A percentile compares a stretch with the other conserved stretches of the same genome.
Conservation (phyloP, 2,113 vertebrate genomes). For the Ageneiosus marmoratus region DNA sequence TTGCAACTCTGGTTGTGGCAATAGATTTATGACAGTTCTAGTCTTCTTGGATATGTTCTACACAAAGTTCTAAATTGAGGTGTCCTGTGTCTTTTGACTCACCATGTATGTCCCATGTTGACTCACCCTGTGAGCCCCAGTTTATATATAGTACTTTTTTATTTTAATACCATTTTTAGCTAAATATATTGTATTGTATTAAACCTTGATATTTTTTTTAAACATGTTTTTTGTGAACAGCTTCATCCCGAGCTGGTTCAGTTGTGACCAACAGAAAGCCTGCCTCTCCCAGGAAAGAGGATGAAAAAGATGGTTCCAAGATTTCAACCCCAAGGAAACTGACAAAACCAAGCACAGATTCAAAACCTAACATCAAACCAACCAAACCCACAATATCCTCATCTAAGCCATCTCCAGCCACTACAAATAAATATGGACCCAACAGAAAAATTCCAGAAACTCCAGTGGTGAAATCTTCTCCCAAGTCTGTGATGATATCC, state of each 20-base stretch:
- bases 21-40: no score
- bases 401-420: constrained; percentile 48
- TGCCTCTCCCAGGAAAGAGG: constrained; percentile 82
- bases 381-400: constrained; percentile 63
- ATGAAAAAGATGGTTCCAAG: constrained; percentile 71
- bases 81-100: no score
- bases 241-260: constrained; percentile 69
- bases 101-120: no score
- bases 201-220: background rate
- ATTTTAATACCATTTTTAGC: background rate
- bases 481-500: constrained; percentile 56
- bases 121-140: no score
- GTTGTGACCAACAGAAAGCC: constrained; percentile 73
- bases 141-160: no score
- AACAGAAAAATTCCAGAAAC: constrained; percentile 64
- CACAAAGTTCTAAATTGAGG: no score
- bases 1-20: no score
- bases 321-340: constrained; percentile 75
- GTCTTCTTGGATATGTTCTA: no score
- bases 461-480: constrained; percentile 55
- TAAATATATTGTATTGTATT: background rate
- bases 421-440: constrained; percentile 58
- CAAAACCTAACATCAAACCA: constrained; percentile 76
- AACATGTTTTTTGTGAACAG: constrained; percentile 65
- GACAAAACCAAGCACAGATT: constrained; percentile 66